Evolutionary conservation across 2,113 vertebrate species (phyloP), one percentile per base, ranked within the genome.

Genomic region (Turnix velox): DNA sequence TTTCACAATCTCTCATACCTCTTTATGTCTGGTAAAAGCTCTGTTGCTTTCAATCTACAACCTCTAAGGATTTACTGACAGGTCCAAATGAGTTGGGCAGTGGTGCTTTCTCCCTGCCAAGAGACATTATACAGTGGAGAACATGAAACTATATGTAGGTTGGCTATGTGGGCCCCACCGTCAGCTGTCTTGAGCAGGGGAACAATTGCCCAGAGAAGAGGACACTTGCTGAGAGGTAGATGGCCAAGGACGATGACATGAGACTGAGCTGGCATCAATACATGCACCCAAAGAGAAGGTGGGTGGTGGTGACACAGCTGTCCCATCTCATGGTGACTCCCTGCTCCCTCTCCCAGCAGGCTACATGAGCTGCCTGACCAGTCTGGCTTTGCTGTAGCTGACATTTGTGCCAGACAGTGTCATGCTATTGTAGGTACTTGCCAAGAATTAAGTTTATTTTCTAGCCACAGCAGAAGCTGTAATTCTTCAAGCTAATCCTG

Each of bases 261-360:
- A 61, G 65, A 8, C 76, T 61, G 80, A 73, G 63, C 39, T 63
- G 42, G n/a, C 61, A 10, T 40, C 0, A 1, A 25, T 14, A 14
- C 2, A 1, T 33, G 39, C 51, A 40, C 45, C 37, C 24, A 10
- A 49, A 42, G 3, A 51, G 54, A 42, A 7, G 0, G 1, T 3
- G 10, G 68, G 59, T 0, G 0, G 68, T 49, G n/a, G 25, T 54
- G 46, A 58, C 68, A 20, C 45, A 31, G 68, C 37, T 43, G 11
- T 46, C 62, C 57, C 48, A 9, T 19, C n/a, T 35, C 67, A 12
- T 52, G 10, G 17, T 7, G 2, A 20, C 28, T 72, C n/a, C 51
- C 46, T 49, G 62, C 35, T 67, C 18, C 9, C 45, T 59, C 59
- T 85, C 48, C 45, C 10, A 4, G 33, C 1, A 0, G 20, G 39